phyloP scores from a whole-genome alignment of 2,797 vertebrate species.

The Craterocephalus amniculus region DNA sequence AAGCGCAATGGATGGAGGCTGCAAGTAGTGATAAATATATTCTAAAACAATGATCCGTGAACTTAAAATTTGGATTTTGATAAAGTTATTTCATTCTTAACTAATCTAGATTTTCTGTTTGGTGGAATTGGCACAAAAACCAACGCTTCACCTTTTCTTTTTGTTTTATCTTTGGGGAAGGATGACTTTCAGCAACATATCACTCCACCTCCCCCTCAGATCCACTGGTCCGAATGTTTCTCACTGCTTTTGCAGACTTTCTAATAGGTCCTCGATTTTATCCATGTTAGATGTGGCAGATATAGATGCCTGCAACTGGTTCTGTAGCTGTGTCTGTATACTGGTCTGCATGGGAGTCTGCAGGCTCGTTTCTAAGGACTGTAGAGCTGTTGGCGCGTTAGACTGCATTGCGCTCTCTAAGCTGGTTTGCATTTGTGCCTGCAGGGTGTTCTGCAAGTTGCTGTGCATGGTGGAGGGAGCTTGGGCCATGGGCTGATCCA shows the following conservation, averaged over 20 bases:
- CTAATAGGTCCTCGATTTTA: constrained; percentile 95
- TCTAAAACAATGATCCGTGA: constrained; percentile 58
- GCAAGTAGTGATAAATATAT: constrained; percentile 67
- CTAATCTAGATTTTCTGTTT: constrained; percentile 46
- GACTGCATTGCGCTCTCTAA: constrained; percentile 74
- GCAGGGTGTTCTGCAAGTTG: constrained; percentile 73
- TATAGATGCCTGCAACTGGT: constrained; percentile 80
- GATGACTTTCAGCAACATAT: constrained; percentile 61
- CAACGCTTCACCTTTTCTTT: constrained; percentile 19
- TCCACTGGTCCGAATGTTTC: constrained; percentile 84
- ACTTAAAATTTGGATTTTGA: constrained; percentile 53
- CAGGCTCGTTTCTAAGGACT: constrained; percentile 68
- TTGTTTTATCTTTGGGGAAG: constrained; percentile 34
- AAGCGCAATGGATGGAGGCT: constrained; percentile 48
- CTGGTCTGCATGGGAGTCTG: constrained; percentile 75
- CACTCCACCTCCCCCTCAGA: constrained; percentile 45
- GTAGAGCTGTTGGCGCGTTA: constrained; percentile 62
- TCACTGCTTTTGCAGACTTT: constrained; percentile 93
- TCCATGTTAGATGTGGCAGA: constrained; percentile 89
- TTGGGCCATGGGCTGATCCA: constrained; percentile 90
- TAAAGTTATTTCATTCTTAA: constrained; percentile 60
- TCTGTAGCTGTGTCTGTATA: constrained; percentile 74
- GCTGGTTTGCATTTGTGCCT: constrained; percentile 75
- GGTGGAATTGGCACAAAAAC: constrained; percentile 54
- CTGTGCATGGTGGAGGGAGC: constrained; percentile 78